phyloP scores from a whole-genome alignment of 2,797 vertebrate genomes.

The Loris lydekkerianus region DNA sequence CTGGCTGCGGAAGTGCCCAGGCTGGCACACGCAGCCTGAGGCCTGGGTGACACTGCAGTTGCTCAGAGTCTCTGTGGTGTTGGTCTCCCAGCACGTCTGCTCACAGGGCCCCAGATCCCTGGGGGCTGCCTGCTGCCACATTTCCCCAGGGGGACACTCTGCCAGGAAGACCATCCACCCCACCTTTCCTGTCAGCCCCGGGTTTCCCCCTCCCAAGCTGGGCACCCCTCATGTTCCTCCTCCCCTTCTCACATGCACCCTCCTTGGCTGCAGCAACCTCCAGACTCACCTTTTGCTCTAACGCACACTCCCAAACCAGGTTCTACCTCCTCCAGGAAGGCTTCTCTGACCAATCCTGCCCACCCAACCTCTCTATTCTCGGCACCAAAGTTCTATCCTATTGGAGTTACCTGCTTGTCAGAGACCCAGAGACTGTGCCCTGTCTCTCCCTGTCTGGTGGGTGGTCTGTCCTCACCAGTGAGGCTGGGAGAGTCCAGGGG shows the following conservation, averaged over 20 bases:
- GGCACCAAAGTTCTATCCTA: background rate
- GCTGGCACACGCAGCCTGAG: constrained; percentile 91
- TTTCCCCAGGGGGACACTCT: constrained; percentile 92
- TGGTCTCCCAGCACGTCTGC: constrained; percentile 90
- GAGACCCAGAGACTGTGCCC: background rate
- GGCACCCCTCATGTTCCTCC: background rate
- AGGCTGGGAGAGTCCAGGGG: background rate
- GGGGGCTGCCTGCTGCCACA: constrained; percentile 86
- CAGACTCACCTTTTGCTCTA: background rate
- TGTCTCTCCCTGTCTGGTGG: background rate
- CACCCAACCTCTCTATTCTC: background rate
- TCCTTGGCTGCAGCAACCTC: background rate
- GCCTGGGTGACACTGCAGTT: constrained; percentile 87
- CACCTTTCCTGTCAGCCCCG: background rate
- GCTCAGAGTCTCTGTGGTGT: constrained; percentile 67
- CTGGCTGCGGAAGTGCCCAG: constrained; percentile 90
- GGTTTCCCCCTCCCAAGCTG: fast-evolving
- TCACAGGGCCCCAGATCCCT: constrained; percentile 87
- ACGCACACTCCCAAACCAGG: background rate
- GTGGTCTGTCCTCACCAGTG: background rate
- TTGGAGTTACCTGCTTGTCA: background rate
- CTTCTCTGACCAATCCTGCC: background rate
- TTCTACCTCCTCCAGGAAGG: background rate
- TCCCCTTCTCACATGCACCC: background rate
- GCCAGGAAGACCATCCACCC: constrained; percentile 8